These are phyloP conservation scores for Therioaphis trifolii DNA, from an alignment of 2,888 invertebrate genomes.

Conservation along the genomic window DNA sequence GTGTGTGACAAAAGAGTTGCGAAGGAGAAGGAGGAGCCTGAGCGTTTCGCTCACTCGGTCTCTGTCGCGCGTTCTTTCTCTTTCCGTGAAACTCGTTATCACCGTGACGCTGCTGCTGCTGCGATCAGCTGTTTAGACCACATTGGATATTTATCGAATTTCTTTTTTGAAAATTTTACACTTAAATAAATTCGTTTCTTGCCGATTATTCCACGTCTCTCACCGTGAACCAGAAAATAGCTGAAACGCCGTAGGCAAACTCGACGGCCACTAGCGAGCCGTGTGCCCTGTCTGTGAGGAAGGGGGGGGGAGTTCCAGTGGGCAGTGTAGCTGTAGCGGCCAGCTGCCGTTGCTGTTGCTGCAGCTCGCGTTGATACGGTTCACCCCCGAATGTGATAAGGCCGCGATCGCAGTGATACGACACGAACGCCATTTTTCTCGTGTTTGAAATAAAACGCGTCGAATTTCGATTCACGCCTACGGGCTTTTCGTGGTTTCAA, in stretches of 20 bases:
- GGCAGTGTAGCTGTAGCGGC: too few species aligned
- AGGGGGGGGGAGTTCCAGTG: too few species aligned
- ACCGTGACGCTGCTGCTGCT: neutral
- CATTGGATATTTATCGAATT: too few species aligned
- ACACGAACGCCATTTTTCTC: conserved; percentile 9
- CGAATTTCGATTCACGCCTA: neutral
- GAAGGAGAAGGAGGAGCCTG: conserved; percentile 49
- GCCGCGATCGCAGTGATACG: neutral
- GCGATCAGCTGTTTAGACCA: conserved; percentile 19
- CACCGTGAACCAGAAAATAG: neutral
- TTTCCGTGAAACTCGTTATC: conserved; percentile 1
- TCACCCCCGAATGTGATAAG: too few species aligned
- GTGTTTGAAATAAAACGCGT: conserved; percentile 26
- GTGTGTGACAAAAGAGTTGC: conserved; percentile 58
- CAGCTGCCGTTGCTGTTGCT: too few species aligned
- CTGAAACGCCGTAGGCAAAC: too few species aligned
- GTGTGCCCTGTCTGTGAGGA: too few species aligned
- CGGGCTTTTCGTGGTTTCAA: too few species aligned
- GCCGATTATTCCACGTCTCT: neutral
- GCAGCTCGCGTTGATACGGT: too few species aligned
- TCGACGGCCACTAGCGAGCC: too few species aligned
- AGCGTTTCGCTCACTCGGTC: neutral
- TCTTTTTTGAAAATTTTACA: too few species aligned
- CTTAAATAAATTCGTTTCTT: neutral
- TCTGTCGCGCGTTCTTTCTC: neutral